phyloP scores from a whole-genome alignment of 30 jellyfish, hydroid and myxozoan species.

The Catostylus mosaicus region DNA sequence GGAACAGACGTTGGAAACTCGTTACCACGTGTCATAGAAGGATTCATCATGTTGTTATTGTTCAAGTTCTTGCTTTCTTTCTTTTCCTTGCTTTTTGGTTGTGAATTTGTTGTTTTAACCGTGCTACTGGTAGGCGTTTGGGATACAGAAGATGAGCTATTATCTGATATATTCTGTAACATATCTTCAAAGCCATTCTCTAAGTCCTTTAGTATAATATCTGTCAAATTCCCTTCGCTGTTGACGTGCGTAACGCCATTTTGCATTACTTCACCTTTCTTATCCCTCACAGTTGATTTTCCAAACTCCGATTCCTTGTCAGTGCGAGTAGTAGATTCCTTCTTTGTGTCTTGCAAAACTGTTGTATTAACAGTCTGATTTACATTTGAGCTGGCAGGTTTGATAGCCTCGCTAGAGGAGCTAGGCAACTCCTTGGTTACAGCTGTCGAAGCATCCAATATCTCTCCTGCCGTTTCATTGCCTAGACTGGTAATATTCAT shows the following conservation, averaged over 20 bases:
- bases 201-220: conserved; percentile 60
- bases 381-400: conserved; percentile 25
- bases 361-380: not conserved
- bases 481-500: conserved; percentile 5
- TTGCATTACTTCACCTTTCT: conserved; percentile 29
- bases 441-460: conserved; percentile 25
- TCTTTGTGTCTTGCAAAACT: conserved; percentile 8
- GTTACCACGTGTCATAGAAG: conserved; percentile 26
- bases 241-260: conserved; percentile 58
- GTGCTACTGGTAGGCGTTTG: conserved; percentile 25
- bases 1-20: conserved; percentile 42
- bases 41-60: conserved; percentile 9
- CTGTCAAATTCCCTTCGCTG: conserved; percentile 49
- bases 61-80: conserved; percentile 27
- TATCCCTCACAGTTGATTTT: not conserved
- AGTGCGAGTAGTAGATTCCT: conserved; percentile 10
- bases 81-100: conserved; percentile 48
- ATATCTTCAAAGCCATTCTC: conserved; percentile 82
- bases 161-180: conserved; percentile 69
- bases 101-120: conserved; percentile 31
- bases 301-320: conserved; percentile 18
- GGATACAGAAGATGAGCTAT: conserved; percentile 15
- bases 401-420: conserved; percentile 10
- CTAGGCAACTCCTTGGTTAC: conserved; percentile 19
- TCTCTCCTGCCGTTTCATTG: conserved; percentile 39